Evolutionary conservation across 1,140 invertebrate species (phyloP).

Genomic region (Papilio dardanus): DNA sequence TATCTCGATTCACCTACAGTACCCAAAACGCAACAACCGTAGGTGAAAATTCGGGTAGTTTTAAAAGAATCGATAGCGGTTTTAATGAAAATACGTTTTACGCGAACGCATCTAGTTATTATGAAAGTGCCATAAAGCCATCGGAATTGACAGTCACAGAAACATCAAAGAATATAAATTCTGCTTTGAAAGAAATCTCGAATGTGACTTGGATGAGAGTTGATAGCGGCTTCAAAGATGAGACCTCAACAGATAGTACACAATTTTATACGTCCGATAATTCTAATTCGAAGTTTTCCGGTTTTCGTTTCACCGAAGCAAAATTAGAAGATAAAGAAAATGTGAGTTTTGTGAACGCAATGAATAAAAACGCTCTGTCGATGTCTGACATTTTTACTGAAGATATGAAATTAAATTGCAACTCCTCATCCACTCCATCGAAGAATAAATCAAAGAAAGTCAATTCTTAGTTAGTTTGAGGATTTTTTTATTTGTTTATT

Average conservation of each 20-base stretch:
- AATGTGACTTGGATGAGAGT: constrained; percentile 77
- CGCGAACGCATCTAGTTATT: constrained; percentile 73
- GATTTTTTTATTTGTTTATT: constrained; percentile 28
- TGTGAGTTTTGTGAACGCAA: constrained; percentile 53
- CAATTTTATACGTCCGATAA: constrained; percentile 63
- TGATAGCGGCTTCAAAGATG: constrained; percentile 80
- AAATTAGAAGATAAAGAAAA: constrained; percentile 72
- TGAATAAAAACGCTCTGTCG: constrained; percentile 66
- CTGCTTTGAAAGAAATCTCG: constrained; percentile 72
- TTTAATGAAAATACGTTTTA: constrained; percentile 77
- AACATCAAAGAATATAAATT: constrained; percentile 57
- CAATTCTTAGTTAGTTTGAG: constrained; percentile 50
- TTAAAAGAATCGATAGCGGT: constrained; percentile 77
- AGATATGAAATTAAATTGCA: constrained; percentile 77
- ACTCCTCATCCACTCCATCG: constrained; percentile 79
- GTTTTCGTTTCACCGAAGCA: constrained; percentile 56
- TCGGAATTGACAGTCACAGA: constrained; percentile 76
- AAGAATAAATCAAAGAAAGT: constrained; percentile 70
- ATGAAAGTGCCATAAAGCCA: constrained; percentile 78
- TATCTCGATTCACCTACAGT: constrained; percentile 57
- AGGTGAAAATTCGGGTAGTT: constrained; percentile 61
- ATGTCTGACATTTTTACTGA: constrained; percentile 78
- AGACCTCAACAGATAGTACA: constrained; percentile 69
- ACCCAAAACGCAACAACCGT: constrained; percentile 52
- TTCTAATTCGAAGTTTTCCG: constrained; percentile 46